Evolutionary conservation across 2,888 invertebrate genomes (phyloP).

Genomic region (Serrognathus titanus): DNA sequence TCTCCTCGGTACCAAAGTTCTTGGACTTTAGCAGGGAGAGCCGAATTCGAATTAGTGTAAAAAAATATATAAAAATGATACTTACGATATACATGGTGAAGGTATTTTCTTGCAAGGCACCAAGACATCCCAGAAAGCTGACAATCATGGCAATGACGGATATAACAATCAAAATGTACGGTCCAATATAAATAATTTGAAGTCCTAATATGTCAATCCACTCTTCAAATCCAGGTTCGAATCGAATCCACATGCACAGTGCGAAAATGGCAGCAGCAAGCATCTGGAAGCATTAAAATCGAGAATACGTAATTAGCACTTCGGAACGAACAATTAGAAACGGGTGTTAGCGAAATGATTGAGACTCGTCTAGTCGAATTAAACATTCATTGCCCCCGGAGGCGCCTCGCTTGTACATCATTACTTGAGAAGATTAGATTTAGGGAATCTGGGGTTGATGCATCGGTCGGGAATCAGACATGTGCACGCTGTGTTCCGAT

Average conservation of each 20-base stretch:
- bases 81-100: conserved; percentile 68
- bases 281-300: conserved; percentile 54
- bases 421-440: conserved; percentile 22
- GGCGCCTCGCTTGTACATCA: conserved; percentile 6
- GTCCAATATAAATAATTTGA: conserved; percentile 75
- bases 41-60: too few relatives aligned
- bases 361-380: conserved; percentile 9
- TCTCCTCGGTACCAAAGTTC: too few relatives aligned
- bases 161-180: conserved; percentile 74
- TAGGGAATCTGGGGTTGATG: conserved; percentile 11
- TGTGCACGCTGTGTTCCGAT: conserved; percentile 13
- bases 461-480: conserved; percentile 19
- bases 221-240: conserved; percentile 78
- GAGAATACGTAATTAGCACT: too few relatives aligned
- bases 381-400: conserved; percentile 17
- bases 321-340: conserved; percentile 6
- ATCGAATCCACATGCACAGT: conserved; percentile 75
- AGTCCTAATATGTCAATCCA: conserved; percentile 76
- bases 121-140: conserved; percentile 77
- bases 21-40: too few relatives aligned
- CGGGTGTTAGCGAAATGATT: conserved; percentile 6
- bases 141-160: conserved; percentile 72
- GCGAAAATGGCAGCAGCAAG: conserved; percentile 76
- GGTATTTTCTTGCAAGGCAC: conserved; percentile 75
- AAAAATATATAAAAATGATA: conserved; percentile 26